Evolutionary conservation across 2,797 vertebrate species (phyloP).

Genomic region (Muraenolepis orangiensis): DNA sequence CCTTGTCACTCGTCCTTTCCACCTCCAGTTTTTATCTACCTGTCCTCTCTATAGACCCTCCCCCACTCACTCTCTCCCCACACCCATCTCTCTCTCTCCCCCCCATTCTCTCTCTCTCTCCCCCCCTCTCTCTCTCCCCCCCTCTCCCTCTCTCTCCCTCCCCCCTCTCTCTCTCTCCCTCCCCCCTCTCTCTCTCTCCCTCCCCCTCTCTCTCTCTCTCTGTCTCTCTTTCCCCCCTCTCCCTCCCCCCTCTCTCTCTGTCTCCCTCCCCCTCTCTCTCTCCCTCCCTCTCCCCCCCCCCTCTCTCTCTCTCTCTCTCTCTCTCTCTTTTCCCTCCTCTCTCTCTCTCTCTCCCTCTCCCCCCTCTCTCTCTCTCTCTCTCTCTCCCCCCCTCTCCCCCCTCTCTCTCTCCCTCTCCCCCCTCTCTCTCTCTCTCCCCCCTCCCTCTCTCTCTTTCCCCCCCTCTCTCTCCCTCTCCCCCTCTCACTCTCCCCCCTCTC

Average conservation of each 20-base stretch:
- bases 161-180: constrained; percentile 35
- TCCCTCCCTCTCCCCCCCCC: no score
- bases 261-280: constrained; percentile 8
- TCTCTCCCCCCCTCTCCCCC: constrained; percentile 26
- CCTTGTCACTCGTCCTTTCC: background rate
- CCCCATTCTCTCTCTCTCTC: constrained; percentile 10
- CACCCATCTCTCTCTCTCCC: constrained; percentile 13
- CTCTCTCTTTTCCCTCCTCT: constrained; percentile 26
- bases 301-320: constrained; percentile 7
- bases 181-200: constrained; percentile 29
- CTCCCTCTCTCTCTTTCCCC: constrained; percentile 17
- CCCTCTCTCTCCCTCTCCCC: constrained; percentile 13
- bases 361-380: no score
- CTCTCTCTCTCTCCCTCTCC: constrained; percentile 29
- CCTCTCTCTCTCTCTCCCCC: constrained; percentile 9
- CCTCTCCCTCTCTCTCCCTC: constrained; percentile 31
- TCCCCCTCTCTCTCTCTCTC: constrained; percentile 25
- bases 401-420: constrained; percentile 26
- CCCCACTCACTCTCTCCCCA: constrained; percentile 10
- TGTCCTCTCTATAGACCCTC: constrained; percentile 39
- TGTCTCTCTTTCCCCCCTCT: constrained; percentile 27
- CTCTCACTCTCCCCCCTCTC: constrained; percentile 10
- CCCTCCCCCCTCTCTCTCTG: constrained; percentile 18
- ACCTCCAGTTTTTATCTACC: constrained; percentile 34
- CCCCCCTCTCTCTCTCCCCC: constrained; percentile 22